These are phyloP conservation scores for Parnassius mnemosyne DNA, from an alignment of 2,888 invertebrate species.

Conservation along the genomic window DNA sequence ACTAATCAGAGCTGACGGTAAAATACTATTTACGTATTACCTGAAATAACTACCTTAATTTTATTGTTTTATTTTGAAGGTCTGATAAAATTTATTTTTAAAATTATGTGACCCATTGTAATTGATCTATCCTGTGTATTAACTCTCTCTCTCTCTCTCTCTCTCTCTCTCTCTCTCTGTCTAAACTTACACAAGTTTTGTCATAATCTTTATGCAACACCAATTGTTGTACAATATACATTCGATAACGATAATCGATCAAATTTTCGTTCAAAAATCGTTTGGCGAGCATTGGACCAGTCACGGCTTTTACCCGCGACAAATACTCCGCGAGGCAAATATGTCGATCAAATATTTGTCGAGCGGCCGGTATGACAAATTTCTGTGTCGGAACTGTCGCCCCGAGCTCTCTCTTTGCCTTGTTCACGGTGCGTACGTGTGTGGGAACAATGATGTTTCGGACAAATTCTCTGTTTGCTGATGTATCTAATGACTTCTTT, in stretches of 20 bases:
- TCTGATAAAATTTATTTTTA: too few relatives aligned
- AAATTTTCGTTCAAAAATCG: constrained; percentile 36
- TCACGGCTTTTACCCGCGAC: constrained; percentile 68
- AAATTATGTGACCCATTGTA: too few relatives aligned
- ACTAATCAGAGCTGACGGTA: too few relatives aligned
- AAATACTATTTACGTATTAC: too few relatives aligned
- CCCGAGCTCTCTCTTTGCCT: constrained; percentile 36
- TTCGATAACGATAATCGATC: constrained; percentile 31
- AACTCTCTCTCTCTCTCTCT: too few relatives aligned
- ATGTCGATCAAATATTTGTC: constrained; percentile 54
- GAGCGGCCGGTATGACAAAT: constrained; percentile 50
- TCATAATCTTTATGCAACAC: too few relatives aligned
- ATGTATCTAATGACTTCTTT: constrained; percentile 24
- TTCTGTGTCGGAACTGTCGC: constrained; percentile 62
- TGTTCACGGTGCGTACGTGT: constrained; percentile 22
- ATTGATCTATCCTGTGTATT: too few relatives aligned
- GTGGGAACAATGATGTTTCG: constrained; percentile 35
- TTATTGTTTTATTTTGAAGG: too few relatives aligned
- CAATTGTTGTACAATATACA: constrained; percentile 29
- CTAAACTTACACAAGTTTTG: too few relatives aligned
- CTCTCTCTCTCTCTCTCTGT: too few relatives aligned
- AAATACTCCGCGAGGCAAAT: constrained; percentile 52
- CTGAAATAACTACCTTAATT: too few relatives aligned
- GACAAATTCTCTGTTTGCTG: constrained; percentile 31
- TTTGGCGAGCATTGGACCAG: constrained; percentile 56